Conservation (phyloP, 2,888 invertebrate species). For the Drosophila acutilabella region DNA sequence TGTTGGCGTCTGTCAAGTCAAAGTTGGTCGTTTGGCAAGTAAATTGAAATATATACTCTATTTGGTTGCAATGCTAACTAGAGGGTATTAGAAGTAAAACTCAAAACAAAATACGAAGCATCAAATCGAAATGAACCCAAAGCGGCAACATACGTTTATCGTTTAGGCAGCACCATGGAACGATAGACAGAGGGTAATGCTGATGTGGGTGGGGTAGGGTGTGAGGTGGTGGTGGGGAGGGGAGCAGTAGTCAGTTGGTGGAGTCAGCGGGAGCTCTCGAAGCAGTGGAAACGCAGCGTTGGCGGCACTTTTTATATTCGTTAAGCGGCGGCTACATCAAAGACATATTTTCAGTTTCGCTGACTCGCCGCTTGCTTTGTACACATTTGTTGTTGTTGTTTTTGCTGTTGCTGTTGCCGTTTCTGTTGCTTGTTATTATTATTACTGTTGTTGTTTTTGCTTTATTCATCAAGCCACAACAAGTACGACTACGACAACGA, state of each 20-base stretch:
- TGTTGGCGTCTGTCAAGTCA: too few species aligned
- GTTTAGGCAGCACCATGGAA: conserved; percentile 23
- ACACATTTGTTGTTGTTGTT: conserved; percentile 35
- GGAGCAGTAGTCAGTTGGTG: neutral
- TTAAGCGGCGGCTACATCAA: conserved; percentile 75
- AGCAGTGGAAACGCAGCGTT: conserved; percentile 49
- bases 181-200: conserved; percentile 6
- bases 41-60: neutral
- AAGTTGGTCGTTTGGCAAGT: too few species aligned
- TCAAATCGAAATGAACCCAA: conserved; percentile 5
- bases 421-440: conserved; percentile 42
- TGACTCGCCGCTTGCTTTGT: conserved; percentile 62
- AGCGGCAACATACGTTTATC: conserved; percentile 23
- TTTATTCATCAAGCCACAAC: conserved; percentile 59
- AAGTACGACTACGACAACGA: conserved; percentile 44
- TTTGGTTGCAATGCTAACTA: neutral
- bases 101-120: neutral
- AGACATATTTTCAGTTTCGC: conserved; percentile 70
- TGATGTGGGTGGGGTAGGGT: neutral
- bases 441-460: conserved; percentile 26
- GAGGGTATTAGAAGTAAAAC: neutral
- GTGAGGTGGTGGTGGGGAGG: neutral
- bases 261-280: conserved; percentile 5
- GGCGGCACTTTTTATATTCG: conserved; percentile 76
- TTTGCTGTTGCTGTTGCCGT: conserved; percentile 37